Evolutionary conservation across 1,140 invertebrate genomes (phyloP).

Genomic region (Pemphigus obesinymphae): DNA sequence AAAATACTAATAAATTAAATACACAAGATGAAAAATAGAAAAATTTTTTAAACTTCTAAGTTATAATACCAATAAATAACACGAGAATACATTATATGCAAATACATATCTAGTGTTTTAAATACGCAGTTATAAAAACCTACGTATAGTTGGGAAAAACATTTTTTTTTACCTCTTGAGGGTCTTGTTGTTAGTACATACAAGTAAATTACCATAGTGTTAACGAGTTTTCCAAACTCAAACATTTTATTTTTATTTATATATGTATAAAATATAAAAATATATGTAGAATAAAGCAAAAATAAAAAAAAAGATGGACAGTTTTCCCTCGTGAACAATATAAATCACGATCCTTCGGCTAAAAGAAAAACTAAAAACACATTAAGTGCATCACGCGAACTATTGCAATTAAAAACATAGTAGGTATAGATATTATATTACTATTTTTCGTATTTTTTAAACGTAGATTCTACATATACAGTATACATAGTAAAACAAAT

Average conservation of each 20-base stretch:
- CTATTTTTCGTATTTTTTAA: background rate
- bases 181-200: background rate
- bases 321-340: background rate
- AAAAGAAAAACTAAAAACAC: background rate
- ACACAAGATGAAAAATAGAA: too few species aligned
- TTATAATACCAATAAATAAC: too few species aligned
- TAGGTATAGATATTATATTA: constrained; percentile 16
- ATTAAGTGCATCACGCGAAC: background rate
- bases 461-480: background rate
- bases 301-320: background rate
- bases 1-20: too few species aligned
- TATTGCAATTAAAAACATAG: constrained; percentile 6
- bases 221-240: constrained; percentile 13
- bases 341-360: background rate
- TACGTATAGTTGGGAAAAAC: background rate
- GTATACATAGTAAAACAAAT: background rate
- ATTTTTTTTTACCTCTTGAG: background rate
- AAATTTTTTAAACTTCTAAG: too few species aligned
- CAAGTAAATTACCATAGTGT: constrained; percentile 1
- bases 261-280: background rate
- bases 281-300: background rate
- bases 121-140: background rate
- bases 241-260: background rate
- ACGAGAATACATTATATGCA: background rate
- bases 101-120: background rate